These are phyloP conservation scores for Chloebia gouldiae DNA, from an alignment of 2,113 vertebrate genomes.

Conservation along the genomic window DNA sequence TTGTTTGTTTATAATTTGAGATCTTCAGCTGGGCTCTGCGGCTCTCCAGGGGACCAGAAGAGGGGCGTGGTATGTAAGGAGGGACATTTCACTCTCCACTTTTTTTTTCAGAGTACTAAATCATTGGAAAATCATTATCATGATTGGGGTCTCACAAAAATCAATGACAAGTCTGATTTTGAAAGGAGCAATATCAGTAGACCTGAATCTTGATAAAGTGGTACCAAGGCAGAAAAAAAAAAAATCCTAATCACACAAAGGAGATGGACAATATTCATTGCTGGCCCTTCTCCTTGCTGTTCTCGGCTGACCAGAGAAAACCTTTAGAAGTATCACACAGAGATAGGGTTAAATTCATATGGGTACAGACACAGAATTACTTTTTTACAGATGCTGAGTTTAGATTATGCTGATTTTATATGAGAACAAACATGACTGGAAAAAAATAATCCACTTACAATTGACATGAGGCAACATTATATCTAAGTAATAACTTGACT, in stretches of 20 bases:
- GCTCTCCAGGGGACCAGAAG: neutral
- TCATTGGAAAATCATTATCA: neutral
- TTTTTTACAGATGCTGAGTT: neutral
- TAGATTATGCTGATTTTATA: neutral
- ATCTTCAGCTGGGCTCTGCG: neutral
- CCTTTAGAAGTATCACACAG: neutral
- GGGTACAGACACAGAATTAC: neutral
- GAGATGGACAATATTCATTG: neutral
- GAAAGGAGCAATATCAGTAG: neutral
- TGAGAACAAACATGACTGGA: neutral
- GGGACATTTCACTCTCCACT: neutral
- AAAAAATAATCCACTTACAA: neutral
- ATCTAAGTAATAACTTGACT: neutral
- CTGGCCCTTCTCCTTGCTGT: neutral
- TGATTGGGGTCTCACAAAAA: neutral
- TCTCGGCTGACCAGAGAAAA: neutral
- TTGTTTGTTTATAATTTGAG: neutral
- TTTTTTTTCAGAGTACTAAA: neutral
- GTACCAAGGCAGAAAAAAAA: neutral
- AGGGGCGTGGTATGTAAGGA: rapidly evolving
- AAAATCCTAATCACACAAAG: neutral
- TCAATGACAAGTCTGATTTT: neutral
- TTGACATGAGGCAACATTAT: neutral
- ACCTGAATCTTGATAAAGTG: neutral
- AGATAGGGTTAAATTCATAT: neutral